Percentiles rank a stretch among this genome's conserved stretches.
Conservation (phyloP, 53 echinoderm and acorn worm genomes). For the Apostichopus leukothele region DNA sequence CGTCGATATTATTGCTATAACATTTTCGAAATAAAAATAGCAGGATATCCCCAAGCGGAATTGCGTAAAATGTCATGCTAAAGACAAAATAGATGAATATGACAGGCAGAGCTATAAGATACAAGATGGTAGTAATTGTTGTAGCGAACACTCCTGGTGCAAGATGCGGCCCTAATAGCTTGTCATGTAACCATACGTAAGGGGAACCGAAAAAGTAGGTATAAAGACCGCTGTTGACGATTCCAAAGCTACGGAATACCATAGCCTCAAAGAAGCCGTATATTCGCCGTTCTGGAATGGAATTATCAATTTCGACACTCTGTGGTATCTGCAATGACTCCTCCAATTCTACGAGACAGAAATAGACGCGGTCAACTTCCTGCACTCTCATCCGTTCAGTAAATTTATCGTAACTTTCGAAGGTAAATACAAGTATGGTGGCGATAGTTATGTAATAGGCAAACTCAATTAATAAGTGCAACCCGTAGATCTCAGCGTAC, state of each 20-base stretch:
- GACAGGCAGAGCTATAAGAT: slow-evolving; percentile 57
- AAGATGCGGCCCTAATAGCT: not conserved
- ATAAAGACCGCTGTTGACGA: slow-evolving; percentile 59
- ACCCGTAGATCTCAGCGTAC: slow-evolving; percentile 39
- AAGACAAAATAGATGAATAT: slow-evolving; percentile 53
- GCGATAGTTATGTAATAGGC: slow-evolving; percentile 63
- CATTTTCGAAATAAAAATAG: slow-evolving; percentile 66
- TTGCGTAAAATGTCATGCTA: slow-evolving; percentile 63
- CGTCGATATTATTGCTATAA: slow-evolving; percentile 47
- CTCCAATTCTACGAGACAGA: slow-evolving; percentile 47
- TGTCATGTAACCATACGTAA: slow-evolving; percentile 49
- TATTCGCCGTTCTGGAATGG: slow-evolving; percentile 29
- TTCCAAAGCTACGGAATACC: slow-evolving; percentile 52
- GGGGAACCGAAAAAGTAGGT: slow-evolving; percentile 54
- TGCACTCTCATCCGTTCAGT: slow-evolving; percentile 44
- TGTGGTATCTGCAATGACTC: slow-evolving; percentile 35
- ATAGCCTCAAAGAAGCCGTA: slow-evolving; percentile 39
- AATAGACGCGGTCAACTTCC: slow-evolving; percentile 49
- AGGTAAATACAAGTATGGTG: slow-evolving; percentile 62
- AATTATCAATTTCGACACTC: slow-evolving; percentile 13
- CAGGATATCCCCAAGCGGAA: slow-evolving; percentile 75
- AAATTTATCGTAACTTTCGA: slow-evolving; percentile 46
- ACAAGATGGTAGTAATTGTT: slow-evolving; percentile 24
- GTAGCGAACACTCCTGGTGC: slow-evolving; percentile 29
- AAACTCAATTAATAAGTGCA: slow-evolving; percentile 60